These are phyloP conservation scores for Ramazzottius varieornatus DNA, from an alignment of 2,888 invertebrate genomes.

Conservation along the genomic window DNA sequence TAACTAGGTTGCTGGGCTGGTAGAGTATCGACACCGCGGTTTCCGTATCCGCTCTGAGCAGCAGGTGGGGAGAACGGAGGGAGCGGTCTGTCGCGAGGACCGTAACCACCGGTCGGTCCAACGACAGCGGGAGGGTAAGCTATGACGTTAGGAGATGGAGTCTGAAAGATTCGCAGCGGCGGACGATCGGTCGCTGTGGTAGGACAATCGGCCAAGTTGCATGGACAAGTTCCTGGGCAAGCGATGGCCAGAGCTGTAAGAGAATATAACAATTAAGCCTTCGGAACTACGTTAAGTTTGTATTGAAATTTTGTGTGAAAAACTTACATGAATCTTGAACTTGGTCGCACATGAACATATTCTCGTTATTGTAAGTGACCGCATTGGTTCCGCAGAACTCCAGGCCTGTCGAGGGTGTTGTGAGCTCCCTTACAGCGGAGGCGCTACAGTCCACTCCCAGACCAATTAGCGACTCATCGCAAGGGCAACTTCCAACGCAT, in stretches of 20 bases:
- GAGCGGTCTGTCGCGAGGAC: too few relatives aligned
- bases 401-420: neutral
- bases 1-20: too few relatives aligned
- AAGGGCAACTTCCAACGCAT: neutral
- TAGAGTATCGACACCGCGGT: too few relatives aligned
- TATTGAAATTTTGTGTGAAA: too few relatives aligned
- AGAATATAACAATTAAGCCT: neutral
- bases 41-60: neutral
- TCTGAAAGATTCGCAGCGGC: neutral
- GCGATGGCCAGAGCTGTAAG: neutral
- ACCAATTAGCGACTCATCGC: neutral
- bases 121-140: neutral
- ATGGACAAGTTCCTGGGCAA: neutral
- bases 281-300: too few relatives aligned
- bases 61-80: too few relatives aligned
- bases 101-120: neutral
- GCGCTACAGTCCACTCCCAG: neutral
- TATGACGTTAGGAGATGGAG: neutral
- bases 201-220: neutral
- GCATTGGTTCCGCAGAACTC: slow-evolving; percentile 3
- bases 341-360: slow-evolving; percentile 3
- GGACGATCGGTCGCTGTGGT: neutral
- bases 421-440: neutral
- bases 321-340: neutral
- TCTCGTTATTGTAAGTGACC: neutral